Evolutionary conservation across 2,888 invertebrate species (phyloP).

Genomic region (Pterostichus madidus): DNA sequence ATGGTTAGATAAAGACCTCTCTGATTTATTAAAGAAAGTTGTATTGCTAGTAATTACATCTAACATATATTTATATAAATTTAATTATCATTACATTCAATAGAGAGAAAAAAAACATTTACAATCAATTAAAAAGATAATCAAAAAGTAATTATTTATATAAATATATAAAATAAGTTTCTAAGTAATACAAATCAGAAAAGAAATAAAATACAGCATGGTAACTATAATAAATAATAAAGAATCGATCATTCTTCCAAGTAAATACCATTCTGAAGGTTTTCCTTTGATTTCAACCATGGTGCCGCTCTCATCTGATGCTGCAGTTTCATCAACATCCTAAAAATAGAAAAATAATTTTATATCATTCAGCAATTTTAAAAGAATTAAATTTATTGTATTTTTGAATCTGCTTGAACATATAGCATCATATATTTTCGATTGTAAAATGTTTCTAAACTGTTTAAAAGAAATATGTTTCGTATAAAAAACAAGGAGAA

Average conservation of each 20-base stretch:
- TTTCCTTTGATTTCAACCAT: slow-evolving; percentile 30
- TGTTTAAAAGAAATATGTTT: too few species aligned
- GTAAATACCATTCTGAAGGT: slow-evolving; percentile 27
- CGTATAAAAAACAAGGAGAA: too few species aligned
- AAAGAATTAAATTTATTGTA: too few species aligned
- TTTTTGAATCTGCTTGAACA: too few species aligned
- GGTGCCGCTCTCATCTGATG: neutral
- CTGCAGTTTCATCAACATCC: neutral
- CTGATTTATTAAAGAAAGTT: slow-evolving; percentile 34
- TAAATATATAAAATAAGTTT: neutral
- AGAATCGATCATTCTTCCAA: slow-evolving; percentile 19
- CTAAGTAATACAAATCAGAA: slow-evolving; percentile 37
- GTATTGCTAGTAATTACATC: slow-evolving; percentile 4
- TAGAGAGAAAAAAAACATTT: neutral
- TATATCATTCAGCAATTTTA: too few species aligned
- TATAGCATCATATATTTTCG: too few species aligned
- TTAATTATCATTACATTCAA: neutral
- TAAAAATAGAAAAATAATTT: neutral
- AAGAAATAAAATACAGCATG: slow-evolving; percentile 1
- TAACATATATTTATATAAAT: too few species aligned
- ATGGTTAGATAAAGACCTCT: neutral
- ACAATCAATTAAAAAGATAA: neutral
- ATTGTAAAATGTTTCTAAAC: too few species aligned
- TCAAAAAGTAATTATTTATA: too few species aligned
- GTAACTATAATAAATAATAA: slow-evolving; percentile 3